These are phyloP conservation scores for Micromussa lordhowensis DNA, from an alignment of 92 coral and sea anemone species.

Conservation along the genomic window DNA sequence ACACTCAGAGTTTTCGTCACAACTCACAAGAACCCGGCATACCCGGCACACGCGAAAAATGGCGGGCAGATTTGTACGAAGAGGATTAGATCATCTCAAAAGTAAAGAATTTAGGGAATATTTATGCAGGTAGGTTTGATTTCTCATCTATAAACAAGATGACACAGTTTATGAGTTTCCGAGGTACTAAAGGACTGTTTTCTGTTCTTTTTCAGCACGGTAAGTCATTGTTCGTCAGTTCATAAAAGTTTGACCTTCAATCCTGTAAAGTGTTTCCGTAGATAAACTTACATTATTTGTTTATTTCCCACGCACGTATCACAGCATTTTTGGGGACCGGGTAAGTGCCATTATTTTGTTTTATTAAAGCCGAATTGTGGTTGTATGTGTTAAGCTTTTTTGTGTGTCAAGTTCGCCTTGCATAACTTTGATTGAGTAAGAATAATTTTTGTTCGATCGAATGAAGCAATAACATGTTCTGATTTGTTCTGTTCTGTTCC, in stretches of 20 bases:
- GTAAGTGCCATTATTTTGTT: conserved; percentile 39
- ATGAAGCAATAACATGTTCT: background rate
- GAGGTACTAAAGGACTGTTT: background rate
- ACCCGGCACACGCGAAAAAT: conserved; percentile 47
- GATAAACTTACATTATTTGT: background rate
- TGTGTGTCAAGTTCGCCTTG: too few relatives aligned
- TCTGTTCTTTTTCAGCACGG: conserved; percentile 89
- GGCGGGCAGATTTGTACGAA: conserved; percentile 80
- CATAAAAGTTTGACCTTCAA: conserved; percentile 2
- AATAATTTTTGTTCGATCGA: background rate
- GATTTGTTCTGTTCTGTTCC: background rate
- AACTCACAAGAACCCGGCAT: too few relatives aligned
- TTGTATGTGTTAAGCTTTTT: background rate
- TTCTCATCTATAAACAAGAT: background rate
- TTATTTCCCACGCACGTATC: conserved; percentile 40
- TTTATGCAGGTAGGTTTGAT: conserved; percentile 84
- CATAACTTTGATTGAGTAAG: background rate
- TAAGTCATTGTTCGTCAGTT: conserved; percentile 57
- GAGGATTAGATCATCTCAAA: conserved; percentile 80
- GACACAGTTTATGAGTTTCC: background rate
- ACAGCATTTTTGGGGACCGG: conserved; percentile 99
- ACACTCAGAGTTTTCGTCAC: background rate
- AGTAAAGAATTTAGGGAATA: conserved; percentile 96
- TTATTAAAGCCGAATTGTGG: background rate
- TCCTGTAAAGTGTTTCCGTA: background rate